These are phyloP conservation scores for Crotalus viridis DNA, from an alignment of 2,113 vertebrate species.

Conservation along the genomic window DNA sequence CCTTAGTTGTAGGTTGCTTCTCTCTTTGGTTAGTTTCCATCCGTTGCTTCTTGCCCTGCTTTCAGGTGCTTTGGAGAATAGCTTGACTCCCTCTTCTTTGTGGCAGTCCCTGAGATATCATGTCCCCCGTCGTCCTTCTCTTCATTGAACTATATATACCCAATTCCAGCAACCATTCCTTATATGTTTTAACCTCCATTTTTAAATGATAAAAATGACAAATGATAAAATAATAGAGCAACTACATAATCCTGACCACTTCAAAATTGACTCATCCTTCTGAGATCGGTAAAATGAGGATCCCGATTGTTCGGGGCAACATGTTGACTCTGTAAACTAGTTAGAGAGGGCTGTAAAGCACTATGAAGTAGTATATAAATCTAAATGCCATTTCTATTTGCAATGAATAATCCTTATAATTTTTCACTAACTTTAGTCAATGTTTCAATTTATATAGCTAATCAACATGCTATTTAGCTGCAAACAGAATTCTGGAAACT, in stretches of 20 bases:
- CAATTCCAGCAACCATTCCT: too few relatives aligned
- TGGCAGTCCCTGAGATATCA: too few relatives aligned
- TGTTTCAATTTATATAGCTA: slow-evolving; percentile 18
- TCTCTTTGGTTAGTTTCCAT: too few relatives aligned
- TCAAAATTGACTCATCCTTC: not conserved
- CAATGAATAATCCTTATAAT: slow-evolving; percentile 20
- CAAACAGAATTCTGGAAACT: slow-evolving; percentile 46
- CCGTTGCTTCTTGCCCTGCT: too few relatives aligned
- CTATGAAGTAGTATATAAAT: not conserved
- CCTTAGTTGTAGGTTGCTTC: too few relatives aligned
- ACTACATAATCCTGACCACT: not conserved
- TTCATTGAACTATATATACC: too few relatives aligned
- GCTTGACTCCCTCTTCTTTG: too few relatives aligned
- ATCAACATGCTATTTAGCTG: slow-evolving; percentile 26
- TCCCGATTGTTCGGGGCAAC: not conserved
- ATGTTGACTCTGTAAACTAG: not conserved
- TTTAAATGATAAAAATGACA: not conserved
- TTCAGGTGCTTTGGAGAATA: too few relatives aligned
- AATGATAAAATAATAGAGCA: slow-evolving; percentile 10
- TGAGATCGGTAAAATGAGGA: not conserved
- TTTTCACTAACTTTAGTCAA: slow-evolving; percentile 17
- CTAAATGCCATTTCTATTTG: not conserved
- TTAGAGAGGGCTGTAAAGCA: not conserved
- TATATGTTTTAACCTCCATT: too few relatives aligned
- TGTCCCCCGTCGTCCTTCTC: too few relatives aligned